phyloP scores from a whole-genome alignment of 2,888 invertebrate species.

The Tetanocera ferruginea region DNA sequence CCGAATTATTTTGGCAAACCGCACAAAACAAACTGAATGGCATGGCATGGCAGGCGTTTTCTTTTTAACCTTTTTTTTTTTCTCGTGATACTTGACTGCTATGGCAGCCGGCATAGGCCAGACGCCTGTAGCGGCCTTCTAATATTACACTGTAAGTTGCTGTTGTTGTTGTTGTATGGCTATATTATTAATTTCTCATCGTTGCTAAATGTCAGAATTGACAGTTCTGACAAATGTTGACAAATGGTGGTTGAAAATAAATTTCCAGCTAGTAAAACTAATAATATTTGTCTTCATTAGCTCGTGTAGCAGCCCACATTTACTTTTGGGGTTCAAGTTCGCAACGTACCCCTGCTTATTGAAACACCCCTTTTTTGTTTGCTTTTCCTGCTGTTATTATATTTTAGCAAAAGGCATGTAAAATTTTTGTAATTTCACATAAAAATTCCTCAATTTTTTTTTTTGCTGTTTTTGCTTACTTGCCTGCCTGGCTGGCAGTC shows the following conservation, averaged over 20 bases:
- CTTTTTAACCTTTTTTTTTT: background rate
- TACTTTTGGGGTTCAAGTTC: background rate
- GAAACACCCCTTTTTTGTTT: constrained; percentile 18
- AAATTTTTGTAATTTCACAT: constrained; percentile 13
- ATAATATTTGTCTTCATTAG: constrained; percentile 64
- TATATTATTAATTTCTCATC: constrained; percentile 22
- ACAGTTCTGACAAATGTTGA: constrained; percentile 65
- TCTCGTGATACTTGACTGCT: background rate
- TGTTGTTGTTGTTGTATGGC: background rate
- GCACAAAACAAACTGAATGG: constrained; percentile 41
- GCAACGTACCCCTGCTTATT: background rate
- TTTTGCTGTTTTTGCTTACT: background rate
- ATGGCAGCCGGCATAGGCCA: background rate
- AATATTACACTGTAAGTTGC: background rate
- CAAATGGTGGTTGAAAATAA: constrained; percentile 55
- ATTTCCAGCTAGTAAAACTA: constrained; percentile 47
- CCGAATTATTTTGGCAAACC: constrained; percentile 48
- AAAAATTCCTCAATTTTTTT: background rate
- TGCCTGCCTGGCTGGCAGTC: background rate
- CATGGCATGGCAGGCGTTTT: background rate
- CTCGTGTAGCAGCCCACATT: constrained; percentile 53
- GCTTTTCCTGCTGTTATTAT: background rate
- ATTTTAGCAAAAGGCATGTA: constrained; percentile 1
- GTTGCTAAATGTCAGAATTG: constrained; percentile 59
- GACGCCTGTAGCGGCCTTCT: background rate